Conservation (phyloP, 2,113 vertebrate genomes). For the Amphiprion percula region DNA sequence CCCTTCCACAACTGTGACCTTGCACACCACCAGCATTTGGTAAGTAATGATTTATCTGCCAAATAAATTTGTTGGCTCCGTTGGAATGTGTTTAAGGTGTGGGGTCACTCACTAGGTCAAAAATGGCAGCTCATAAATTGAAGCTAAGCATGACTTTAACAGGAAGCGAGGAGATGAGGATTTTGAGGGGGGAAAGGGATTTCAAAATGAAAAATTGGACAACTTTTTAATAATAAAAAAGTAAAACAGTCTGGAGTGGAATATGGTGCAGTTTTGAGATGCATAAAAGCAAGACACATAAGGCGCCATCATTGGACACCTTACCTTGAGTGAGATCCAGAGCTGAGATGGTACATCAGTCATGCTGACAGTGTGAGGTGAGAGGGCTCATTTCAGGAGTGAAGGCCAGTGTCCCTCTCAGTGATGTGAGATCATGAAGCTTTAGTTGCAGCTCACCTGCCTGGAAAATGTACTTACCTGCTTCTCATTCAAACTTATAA, state of each 20-base stretch:
- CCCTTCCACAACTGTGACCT: constrained; percentile 78
- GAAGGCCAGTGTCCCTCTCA: constrained; percentile 74
- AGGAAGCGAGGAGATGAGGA: constrained; percentile 16
- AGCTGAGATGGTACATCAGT: constrained; percentile 60
- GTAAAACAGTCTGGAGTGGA: constrained; percentile 34
- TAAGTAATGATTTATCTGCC: constrained; percentile 83
- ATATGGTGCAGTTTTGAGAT: constrained; percentile 32
- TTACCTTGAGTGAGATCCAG: constrained; percentile 76
- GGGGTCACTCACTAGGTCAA: constrained; percentile 79
- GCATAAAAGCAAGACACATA: constrained; percentile 54
- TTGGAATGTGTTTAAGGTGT: constrained; percentile 81
- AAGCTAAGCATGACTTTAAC: constrained; percentile 52
- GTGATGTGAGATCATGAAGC: constrained; percentile 62
- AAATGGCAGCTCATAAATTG: constrained; percentile 82
- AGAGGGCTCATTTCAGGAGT: constrained; percentile 74
- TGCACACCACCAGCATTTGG: constrained; percentile 69
- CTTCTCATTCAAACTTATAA: constrained; percentile 43
- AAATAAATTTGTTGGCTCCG: constrained; percentile 82
- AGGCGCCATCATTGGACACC: constrained; percentile 56
- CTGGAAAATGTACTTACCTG: constrained; percentile 58
- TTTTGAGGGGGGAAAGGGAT: neutral
- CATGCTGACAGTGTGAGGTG: constrained; percentile 76
- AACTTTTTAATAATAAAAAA: constrained; percentile 17
- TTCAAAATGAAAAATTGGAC: constrained; percentile 36
- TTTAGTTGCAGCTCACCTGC: constrained; percentile 73